Evolutionary conservation across 92 coral and sea anemone genomes (phyloP), one percentile per base, ranked within the genome.

Genomic region (Heteractis magnifica): DNA sequence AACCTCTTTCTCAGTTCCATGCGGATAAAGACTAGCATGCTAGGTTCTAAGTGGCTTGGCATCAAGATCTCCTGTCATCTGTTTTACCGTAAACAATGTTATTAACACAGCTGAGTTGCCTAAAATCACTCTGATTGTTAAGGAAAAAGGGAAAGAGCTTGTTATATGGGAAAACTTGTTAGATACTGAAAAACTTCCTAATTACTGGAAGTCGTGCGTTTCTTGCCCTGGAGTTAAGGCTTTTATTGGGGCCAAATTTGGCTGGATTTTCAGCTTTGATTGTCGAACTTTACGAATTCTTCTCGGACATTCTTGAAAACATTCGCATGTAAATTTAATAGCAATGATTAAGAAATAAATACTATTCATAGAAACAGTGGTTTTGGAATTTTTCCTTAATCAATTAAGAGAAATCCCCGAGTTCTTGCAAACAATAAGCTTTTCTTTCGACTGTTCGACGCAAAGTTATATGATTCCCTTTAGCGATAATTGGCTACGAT

Each of bases 381-480:
- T 85, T 85, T 85, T 77, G 88, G 88, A 85, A 85, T 85, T 78
- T 85, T 58, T 49, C 71, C 18, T 70, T 48, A 78, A 77, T 62
- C 82, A 77, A 85, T 77, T 77, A 71, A 51, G 88, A 75, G 70
- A 85, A 85, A 85, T 85, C 88, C 71, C 83, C 83, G 10, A 51
- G 58, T 81, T 68, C 50, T 34, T 8, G 75, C 21, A 81, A 71
- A 68, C 77, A 81, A 68, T 20, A 48, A 65, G 34, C 51, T 81
- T 51, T 18, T 62, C 53, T 51, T 70, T 81, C 77, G 77, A 14
- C 65, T 70, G 15, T 70, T 81, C 84, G 51, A 50, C 77, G n/a
- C 19, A 62, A 50, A 68, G 10, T 48, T 44, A 16, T 65, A 82
- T 84, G 75, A 84, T 76, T 76, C 50, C 60, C 82, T 64, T 77